Evolutionary conservation across 2,113 vertebrate species (phyloP), one percentile per base, ranked within the genome.

Genomic region (Cyprinodon brontotheroides): DNA sequence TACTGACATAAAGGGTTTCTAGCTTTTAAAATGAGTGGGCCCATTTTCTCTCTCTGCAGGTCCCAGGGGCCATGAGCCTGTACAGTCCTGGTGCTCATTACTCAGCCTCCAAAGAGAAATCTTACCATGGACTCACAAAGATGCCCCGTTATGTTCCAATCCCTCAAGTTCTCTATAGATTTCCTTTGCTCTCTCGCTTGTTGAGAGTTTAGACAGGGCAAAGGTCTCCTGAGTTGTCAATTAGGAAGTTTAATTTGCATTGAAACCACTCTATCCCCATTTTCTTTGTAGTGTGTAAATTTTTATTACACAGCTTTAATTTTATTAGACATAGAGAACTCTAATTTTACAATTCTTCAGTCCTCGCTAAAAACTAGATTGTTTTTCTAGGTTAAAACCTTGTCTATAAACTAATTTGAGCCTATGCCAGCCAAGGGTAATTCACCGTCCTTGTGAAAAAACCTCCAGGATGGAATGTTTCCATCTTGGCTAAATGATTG

Each of bases 401-500:
- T 40, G 29, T 75, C 38, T 66, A 78, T 83, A 86, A 88, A n/a
- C 66, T 69, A 75, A 75, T 79, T 63, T 48, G n/a, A 86, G 63
- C 64, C 65, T 40, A 36, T 72, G 61, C 69, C 81, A 70, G 72
- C 72, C 77, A 64, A 68, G 78, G 78, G 61, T 67, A 40, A 67
- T 75, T 79, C 65, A 11, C 12, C 78, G 87, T 89, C 89, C 85
- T 89, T 88, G 85, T 81, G 83, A 87, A 79, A 74, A 81, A 87
- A 80, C 57, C 79, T 86, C 65, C 47, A 47, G 65, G 86, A 87
- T 84, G 74, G 85, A 78, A 88, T 47, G 70, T 88, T 89, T 91
- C 86, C 83, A 81, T 90, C 82, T 13, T 11, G 38, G n/a, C 70
- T 83, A 79, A 77, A 79, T 94, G 92, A 93, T 92, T 93, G 92